A percentile compares a stretch with the other conserved stretches of the same genome.
Evolutionary conservation across 1,140 invertebrate species (phyloP).

Genomic region (Panulirus ornatus): DNA sequence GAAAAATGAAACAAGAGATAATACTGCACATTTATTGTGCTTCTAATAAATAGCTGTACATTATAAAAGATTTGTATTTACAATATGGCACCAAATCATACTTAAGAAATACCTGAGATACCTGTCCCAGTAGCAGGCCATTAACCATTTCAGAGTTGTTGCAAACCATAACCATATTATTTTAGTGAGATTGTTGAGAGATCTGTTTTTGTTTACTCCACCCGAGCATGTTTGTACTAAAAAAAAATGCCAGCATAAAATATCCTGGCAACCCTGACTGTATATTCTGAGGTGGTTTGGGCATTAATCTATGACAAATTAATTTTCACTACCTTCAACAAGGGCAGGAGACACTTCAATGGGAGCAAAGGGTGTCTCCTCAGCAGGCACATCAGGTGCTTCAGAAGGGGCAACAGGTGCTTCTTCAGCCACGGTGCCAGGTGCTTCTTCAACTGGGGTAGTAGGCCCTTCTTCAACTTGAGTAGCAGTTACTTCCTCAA

Average conservation of each 20-base stretch:
- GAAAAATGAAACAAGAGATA: constrained; percentile 46
- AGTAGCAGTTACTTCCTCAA: constrained; percentile 14
- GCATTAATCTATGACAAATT: background rate
- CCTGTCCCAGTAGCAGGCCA: constrained; percentile 54
- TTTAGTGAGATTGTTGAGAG: background rate
- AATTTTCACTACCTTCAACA: constrained; percentile 44
- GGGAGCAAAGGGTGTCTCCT: background rate
- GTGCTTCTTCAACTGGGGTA: background rate
- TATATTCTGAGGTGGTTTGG: constrained; percentile 15
- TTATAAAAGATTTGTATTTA: background rate
- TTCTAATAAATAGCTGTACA: background rate
- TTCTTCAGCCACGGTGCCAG: constrained; percentile 9
- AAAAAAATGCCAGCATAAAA: background rate
- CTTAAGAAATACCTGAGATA: background rate
- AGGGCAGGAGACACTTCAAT: constrained; percentile 15
- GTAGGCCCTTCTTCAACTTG: background rate
- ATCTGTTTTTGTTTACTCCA: background rate
- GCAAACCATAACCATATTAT: background rate
- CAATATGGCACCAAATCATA: background rate
- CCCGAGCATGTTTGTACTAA: constrained; percentile 25
- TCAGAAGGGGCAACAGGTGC: constrained; percentile 32
- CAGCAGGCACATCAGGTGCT: background rate
- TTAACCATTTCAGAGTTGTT: constrained; percentile 14
- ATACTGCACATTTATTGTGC: constrained; percentile 54
- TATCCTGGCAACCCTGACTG: background rate